Evolutionary conservation across 2,797 vertebrate genomes (phyloP).

Genomic region (Pseudochaenichthys georgianus): DNA sequence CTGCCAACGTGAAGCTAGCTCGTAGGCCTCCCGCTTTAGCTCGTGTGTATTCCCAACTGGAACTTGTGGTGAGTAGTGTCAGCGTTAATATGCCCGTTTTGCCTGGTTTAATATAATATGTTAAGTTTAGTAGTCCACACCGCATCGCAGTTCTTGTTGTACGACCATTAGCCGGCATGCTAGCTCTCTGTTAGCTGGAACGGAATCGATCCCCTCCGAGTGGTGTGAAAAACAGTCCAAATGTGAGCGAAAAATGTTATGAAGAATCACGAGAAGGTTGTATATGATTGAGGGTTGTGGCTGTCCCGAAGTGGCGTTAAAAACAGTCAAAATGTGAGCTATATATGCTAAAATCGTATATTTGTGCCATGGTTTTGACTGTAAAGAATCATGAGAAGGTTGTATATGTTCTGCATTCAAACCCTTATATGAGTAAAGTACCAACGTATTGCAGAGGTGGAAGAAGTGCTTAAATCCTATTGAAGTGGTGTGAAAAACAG

Average conservation of each 20-base stretch:
- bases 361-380: too few relatives aligned
- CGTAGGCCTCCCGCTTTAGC: slow-evolving; percentile 25
- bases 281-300: too few relatives aligned
- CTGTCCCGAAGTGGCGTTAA: too few relatives aligned
- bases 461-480: too few relatives aligned
- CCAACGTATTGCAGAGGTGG: too few relatives aligned
- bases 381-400: rapidly evolving
- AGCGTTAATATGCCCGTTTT: rapidly evolving
- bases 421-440: too few relatives aligned
- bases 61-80: neutral
- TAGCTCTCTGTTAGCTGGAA: slow-evolving; percentile 59
- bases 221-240: neutral
- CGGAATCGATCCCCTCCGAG: slow-evolving; percentile 26
- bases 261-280: rapidly evolving
- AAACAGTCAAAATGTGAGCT: too few relatives aligned
- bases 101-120: neutral
- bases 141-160: slow-evolving; percentile 70
- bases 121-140: slow-evolving; percentile 51
- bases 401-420: neutral
- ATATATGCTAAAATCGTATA: too few relatives aligned
- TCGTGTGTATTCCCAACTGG: rapidly evolving
- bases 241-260: rapidly evolving
- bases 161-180: slow-evolving; percentile 74
- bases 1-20: slow-evolving; percentile 50
- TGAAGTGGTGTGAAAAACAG: too few relatives aligned